Conservation (phyloP, 2,888 invertebrate genomes). For the Cotesia congregata region DNA sequence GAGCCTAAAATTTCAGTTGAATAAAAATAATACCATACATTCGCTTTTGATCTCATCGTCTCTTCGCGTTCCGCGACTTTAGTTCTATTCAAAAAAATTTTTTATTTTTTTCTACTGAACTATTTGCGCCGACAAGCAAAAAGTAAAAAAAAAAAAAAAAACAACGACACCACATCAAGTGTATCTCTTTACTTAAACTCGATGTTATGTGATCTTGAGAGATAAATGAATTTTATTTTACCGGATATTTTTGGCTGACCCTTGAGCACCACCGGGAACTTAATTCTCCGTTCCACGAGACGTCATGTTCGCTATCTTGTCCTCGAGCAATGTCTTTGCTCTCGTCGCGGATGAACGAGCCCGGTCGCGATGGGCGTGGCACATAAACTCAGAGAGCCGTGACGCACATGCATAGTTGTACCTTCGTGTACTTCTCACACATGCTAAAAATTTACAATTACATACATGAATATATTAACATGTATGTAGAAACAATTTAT, state of each 20-base stretch:
- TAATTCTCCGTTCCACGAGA: constrained; percentile 29
- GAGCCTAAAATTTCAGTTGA: neutral
- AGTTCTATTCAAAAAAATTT: neutral
- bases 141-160: neutral
- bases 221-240: constrained; percentile 5
- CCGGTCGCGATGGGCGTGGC: constrained; percentile 67
- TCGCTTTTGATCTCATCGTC: neutral
- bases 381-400: constrained; percentile 56
- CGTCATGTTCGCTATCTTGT: constrained; percentile 26
- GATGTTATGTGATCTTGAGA: neutral
- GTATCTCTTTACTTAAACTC: neutral
- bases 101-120: neutral
- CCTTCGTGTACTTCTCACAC: neutral
- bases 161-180: neutral
- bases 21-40: neutral
- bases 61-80: neutral
- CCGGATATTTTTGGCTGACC: constrained; percentile 34
- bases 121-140: neutral
- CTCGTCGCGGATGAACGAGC: constrained; percentile 64
- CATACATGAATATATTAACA: neutral
- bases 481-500: neutral
- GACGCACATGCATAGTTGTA: constrained; percentile 50
- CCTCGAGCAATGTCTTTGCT: constrained; percentile 55
- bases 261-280: constrained; percentile 35
- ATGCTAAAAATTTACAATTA: neutral